Evolutionary conservation across 2,888 invertebrate species (phyloP).

Genomic region (Cephus sareptanus): DNA sequence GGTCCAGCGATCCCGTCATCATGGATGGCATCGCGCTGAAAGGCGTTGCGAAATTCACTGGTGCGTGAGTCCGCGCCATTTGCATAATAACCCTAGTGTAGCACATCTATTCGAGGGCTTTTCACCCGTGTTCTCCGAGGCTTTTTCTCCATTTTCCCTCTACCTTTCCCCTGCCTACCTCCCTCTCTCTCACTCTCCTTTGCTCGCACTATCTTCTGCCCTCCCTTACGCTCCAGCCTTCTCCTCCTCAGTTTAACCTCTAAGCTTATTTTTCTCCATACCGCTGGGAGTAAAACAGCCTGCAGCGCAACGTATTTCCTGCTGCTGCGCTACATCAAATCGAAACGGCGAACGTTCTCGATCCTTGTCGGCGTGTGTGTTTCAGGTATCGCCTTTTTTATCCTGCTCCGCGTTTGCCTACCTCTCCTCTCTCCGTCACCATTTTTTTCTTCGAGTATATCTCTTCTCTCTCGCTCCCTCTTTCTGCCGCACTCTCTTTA

Average conservation of each 20-base stretch:
- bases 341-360: too few relatives aligned
- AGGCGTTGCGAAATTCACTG: conserved; percentile 75
- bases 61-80: conserved; percentile 35
- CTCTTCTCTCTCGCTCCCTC: conserved; percentile 11
- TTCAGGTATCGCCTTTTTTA: neutral
- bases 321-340: too few relatives aligned
- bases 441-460: conserved; percentile 9
- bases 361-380: too few relatives aligned
- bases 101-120: neutral
- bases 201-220: neutral
- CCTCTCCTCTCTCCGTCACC: too few relatives aligned
- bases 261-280: neutral
- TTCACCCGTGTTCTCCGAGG: neutral
- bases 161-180: neutral
- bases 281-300: neutral
- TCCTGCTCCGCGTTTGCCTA: neutral
- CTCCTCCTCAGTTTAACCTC: neutral
- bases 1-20: conserved; percentile 84
- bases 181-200: neutral
- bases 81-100: neutral
- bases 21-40: conserved; percentile 87
- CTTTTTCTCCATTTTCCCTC: neutral
- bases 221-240: neutral
- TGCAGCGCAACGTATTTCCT: too few relatives aligned
- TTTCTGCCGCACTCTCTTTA: conserved; percentile 8